Evolutionary conservation across 2,888 invertebrate species (phyloP).

Genomic region (Habrosyne pyritoides): DNA sequence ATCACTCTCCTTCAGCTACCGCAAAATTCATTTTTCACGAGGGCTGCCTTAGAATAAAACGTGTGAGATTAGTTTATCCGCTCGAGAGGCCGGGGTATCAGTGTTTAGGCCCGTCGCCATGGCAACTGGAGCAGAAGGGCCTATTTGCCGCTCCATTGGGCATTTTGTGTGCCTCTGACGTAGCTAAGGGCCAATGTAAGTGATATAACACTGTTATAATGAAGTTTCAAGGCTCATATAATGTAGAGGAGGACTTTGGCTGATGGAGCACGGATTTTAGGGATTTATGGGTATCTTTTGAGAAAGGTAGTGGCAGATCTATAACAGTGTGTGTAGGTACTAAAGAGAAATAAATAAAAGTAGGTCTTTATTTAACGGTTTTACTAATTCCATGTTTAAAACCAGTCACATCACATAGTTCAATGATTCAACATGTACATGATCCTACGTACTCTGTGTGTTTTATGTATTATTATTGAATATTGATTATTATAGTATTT

Average conservation of each 20-base stretch:
- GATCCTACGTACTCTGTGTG: too few relatives aligned
- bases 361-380: too few relatives aligned
- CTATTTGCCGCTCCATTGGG: slow-evolving; percentile 73
- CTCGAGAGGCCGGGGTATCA: slow-evolving; percentile 39
- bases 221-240: slow-evolving; percentile 41
- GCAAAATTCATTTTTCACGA: slow-evolving; percentile 69
- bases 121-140: slow-evolving; percentile 75
- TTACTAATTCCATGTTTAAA: too few relatives aligned
- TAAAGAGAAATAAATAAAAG: too few relatives aligned
- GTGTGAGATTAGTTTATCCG: slow-evolving; percentile 62
- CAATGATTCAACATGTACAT: too few relatives aligned
- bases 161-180: slow-evolving; percentile 61
- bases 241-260: not conserved
- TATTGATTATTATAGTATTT: too few relatives aligned
- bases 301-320: not conserved
- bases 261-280: not conserved
- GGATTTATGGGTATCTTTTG: not conserved
- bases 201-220: slow-evolving; percentile 55
- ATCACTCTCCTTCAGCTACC: slow-evolving; percentile 51
- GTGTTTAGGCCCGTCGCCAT: slow-evolving; percentile 57
- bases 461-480: too few relatives aligned
- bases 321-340: too few relatives aligned
- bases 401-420: too few relatives aligned
- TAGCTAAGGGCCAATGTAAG: slow-evolving; percentile 53
- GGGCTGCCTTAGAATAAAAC: slow-evolving; percentile 53